A percentile compares a stretch with the other conserved stretches of the same genome.
These are phyloP conservation scores for Meda fulgida DNA, from an alignment of 2,797 vertebrate species.

Conservation along the genomic window DNA sequence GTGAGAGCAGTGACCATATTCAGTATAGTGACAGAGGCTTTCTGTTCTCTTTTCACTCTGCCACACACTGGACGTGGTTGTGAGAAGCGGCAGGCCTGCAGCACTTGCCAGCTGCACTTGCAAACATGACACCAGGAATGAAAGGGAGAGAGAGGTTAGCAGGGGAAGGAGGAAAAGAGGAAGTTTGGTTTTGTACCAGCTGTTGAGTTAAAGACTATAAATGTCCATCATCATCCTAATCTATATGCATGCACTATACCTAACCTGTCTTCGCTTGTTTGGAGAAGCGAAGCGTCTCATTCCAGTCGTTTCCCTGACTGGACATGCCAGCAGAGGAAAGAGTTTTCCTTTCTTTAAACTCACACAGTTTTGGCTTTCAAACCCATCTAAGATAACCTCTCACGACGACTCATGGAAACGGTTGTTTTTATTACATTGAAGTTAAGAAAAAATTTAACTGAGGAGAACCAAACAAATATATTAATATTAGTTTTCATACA, in stretches of 20 bases:
- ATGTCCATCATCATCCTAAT: slow-evolving; percentile 32
- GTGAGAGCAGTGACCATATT: slow-evolving; percentile 9
- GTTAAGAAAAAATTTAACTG: neutral
- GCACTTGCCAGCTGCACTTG: slow-evolving; percentile 55
- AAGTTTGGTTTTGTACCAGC: slow-evolving; percentile 16
- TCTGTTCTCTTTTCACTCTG: slow-evolving; percentile 60
- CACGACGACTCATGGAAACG: neutral
- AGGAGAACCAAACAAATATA: neutral
- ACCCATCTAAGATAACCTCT: neutral
- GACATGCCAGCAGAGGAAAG: slow-evolving; percentile 40
- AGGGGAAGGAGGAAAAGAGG: slow-evolving; percentile 34
- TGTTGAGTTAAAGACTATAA: slow-evolving; percentile 14
- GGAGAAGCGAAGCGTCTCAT: slow-evolving; percentile 54
- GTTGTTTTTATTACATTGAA: neutral
- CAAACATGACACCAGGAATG: slow-evolving; percentile 69
- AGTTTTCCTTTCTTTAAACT: neutral
- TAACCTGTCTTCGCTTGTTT: slow-evolving; percentile 57
- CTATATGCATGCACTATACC: slow-evolving; percentile 28
- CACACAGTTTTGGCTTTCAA: neutral
- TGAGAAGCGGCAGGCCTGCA: slow-evolving; percentile 50
- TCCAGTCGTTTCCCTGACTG: slow-evolving; percentile 46
- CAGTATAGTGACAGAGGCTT: slow-evolving; percentile 66
- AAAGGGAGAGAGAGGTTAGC: slow-evolving; percentile 37
- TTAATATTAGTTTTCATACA: neutral
- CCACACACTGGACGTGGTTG: slow-evolving; percentile 71